These are phyloP conservation scores for Axinella damicornis DNA, from an alignment of 37 sponge, comb jelly and placozoan species.

Conservation along the genomic window DNA sequence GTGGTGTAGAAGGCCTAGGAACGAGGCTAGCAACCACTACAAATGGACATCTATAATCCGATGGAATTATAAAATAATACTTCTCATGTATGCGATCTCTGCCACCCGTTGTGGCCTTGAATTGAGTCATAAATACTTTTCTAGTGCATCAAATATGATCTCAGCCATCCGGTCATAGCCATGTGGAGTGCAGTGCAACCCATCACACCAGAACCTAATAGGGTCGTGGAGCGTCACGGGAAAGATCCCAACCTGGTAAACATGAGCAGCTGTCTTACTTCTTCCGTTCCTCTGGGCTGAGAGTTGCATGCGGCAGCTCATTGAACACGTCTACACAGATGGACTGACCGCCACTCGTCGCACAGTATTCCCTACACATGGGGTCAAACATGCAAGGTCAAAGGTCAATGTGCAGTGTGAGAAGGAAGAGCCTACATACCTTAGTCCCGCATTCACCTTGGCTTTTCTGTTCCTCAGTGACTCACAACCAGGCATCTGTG, in stretches of 20 bases:
- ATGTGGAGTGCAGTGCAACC: constrained; percentile 34
- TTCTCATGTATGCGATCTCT: too few species aligned
- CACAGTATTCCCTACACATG: constrained; percentile 11
- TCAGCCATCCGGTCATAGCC: constrained; percentile 47
- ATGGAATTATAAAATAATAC: too few species aligned
- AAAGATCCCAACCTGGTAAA: neutral
- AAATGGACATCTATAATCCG: too few species aligned
- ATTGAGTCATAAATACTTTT: constrained; percentile 11
- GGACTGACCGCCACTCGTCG: constrained; percentile 1
- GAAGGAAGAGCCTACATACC: too few species aligned
- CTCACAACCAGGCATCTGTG: neutral
- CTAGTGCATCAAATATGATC: constrained; percentile 24
- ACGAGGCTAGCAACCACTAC: too few species aligned
- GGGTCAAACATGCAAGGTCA: too few species aligned
- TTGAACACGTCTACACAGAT: constrained; percentile 44
- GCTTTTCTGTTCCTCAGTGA: constrained; percentile 11
- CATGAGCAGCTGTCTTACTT: neutral
- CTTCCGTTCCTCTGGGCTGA: neutral
- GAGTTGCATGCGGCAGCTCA: constrained; percentile 18
- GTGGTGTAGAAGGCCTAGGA: too few species aligned
- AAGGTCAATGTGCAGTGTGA: too few species aligned
- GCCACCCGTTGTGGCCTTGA: too few species aligned
- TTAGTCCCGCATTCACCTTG: constrained; percentile 14
- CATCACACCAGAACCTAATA: constrained; percentile 33
- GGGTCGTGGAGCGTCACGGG: neutral